phyloP scores from a whole-genome alignment of 2,888 invertebrate species.

The Xanthia icteritia region DNA sequence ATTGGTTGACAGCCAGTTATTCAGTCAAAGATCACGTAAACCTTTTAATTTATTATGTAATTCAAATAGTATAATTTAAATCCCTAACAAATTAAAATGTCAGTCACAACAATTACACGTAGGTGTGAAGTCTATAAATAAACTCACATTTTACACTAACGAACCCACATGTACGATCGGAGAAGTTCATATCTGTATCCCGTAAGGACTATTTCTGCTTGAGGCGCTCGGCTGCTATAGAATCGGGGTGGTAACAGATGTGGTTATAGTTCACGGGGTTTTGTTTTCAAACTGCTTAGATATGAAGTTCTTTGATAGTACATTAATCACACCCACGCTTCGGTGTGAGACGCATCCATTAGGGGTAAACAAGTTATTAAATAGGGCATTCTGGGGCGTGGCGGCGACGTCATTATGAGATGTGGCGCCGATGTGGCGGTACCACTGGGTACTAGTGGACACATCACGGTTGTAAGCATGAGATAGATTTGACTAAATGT shows the following conservation, averaged over 20 bases:
- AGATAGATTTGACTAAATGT: slow-evolving; percentile 14
- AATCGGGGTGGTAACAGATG: too few relatives aligned
- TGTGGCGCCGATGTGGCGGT: slow-evolving; percentile 73
- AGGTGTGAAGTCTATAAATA: background rate
- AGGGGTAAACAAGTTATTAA: slow-evolving; percentile 83
- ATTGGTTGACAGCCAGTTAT: too few relatives aligned
- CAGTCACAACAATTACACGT: background rate
- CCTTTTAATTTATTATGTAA: too few relatives aligned
- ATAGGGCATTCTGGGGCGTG: slow-evolving; percentile 79
- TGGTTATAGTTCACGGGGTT: too few relatives aligned
- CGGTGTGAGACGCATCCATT: slow-evolving; percentile 68
- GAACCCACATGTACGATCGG: background rate
- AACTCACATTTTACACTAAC: background rate
- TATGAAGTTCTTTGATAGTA: too few relatives aligned
- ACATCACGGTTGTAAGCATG: slow-evolving; percentile 3
- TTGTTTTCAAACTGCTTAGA: too few relatives aligned
- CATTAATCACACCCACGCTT: slow-evolving; percentile 18
- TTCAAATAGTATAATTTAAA: too few relatives aligned
- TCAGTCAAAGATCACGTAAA: too few relatives aligned
- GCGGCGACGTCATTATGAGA: slow-evolving; percentile 74
- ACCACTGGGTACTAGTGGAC: slow-evolving; percentile 30
- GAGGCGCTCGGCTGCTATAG: too few relatives aligned
- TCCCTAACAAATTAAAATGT: too few relatives aligned
- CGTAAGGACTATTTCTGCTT: too few relatives aligned
- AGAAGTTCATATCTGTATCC: too few relatives aligned